These are phyloP conservation scores for Papilio dardanus DNA, from an alignment of 1,140 invertebrate species.

Conservation along the genomic window DNA sequence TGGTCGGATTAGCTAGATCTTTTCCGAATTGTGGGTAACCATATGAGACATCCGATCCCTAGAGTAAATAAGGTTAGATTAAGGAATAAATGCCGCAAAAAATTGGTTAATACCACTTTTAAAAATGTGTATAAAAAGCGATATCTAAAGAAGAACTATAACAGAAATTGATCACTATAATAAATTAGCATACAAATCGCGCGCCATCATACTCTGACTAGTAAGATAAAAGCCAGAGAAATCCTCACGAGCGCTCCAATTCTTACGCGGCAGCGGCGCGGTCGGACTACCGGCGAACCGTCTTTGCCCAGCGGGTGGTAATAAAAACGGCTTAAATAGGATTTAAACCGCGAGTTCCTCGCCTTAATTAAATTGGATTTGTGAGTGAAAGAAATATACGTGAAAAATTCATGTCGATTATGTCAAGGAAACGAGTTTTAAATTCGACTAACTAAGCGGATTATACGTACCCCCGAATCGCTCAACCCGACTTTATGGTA, in stretches of 20 bases:
- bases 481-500: conserved; percentile 47
- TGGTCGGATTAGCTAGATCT: conserved; percentile 64
- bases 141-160: conserved; percentile 1
- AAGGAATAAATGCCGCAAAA: too few species aligned
- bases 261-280: conserved; percentile 73
- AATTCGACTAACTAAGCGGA: conserved; percentile 69
- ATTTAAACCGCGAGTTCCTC: conserved; percentile 81
- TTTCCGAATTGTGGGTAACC: conserved; percentile 70
- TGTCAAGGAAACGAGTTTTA: conserved; percentile 66
- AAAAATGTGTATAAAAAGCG: too few species aligned
- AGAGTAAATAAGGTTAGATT: conserved; percentile 45
- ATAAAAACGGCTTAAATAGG: conserved; percentile 82
- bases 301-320: conserved; percentile 79
- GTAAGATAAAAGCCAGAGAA: conserved; percentile 75
- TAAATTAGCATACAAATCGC: conserved; percentile 75
- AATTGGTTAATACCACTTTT: not conserved
- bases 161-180: conserved; percentile 43
- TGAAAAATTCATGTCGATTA: conserved; percentile 80
- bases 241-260: conserved; percentile 76
- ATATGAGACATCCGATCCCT: conserved; percentile 56
- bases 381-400: conserved; percentile 80
- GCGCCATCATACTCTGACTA: conserved; percentile 66
- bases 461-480: conserved; percentile 62
- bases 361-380: conserved; percentile 83
- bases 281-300: conserved; percentile 75